These are phyloP conservation scores for Cheiracanthium punctorium DNA, from an alignment of 2,888 invertebrate species.

Conservation along the genomic window DNA sequence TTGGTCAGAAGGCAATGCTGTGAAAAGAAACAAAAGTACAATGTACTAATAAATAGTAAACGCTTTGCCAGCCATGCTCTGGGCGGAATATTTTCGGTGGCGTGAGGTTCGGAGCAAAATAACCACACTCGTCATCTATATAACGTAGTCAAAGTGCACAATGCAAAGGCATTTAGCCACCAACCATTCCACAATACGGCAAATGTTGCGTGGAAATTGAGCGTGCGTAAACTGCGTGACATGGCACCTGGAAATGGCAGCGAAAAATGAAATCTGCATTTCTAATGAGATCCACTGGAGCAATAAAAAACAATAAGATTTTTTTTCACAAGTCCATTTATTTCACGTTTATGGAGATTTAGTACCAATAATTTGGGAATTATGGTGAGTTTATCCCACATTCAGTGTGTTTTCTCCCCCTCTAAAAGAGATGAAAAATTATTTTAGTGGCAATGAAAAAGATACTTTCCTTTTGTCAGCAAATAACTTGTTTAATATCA, in stretches of 20 bases:
- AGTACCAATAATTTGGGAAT: too few relatives aligned
- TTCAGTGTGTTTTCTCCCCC: too few relatives aligned
- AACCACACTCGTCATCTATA: not conserved
- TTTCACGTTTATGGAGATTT: too few relatives aligned
- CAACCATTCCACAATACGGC: not conserved
- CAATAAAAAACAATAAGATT: not conserved
- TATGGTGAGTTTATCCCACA: too few relatives aligned
- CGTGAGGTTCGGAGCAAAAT: not conserved
- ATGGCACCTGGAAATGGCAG: not conserved
- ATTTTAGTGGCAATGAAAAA: too few relatives aligned
- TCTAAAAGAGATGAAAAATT: too few relatives aligned
- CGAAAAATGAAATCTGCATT: not conserved
- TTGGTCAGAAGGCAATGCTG: not conserved
- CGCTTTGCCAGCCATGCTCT: not conserved
- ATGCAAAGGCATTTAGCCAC: not conserved
- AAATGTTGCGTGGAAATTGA: constrained; percentile 1
- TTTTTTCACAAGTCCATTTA: not conserved
- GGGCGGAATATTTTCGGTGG: not conserved
- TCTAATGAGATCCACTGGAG: not conserved
- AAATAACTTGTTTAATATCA: too few relatives aligned
- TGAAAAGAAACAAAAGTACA: not conserved
- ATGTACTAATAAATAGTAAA: not conserved
- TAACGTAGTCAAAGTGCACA: not conserved
- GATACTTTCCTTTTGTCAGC: too few relatives aligned
- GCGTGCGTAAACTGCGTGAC: constrained; percentile 8